Conservation (phyloP, 1,140 invertebrate genomes). For the Brachionus asplanchnoidis region DNA sequence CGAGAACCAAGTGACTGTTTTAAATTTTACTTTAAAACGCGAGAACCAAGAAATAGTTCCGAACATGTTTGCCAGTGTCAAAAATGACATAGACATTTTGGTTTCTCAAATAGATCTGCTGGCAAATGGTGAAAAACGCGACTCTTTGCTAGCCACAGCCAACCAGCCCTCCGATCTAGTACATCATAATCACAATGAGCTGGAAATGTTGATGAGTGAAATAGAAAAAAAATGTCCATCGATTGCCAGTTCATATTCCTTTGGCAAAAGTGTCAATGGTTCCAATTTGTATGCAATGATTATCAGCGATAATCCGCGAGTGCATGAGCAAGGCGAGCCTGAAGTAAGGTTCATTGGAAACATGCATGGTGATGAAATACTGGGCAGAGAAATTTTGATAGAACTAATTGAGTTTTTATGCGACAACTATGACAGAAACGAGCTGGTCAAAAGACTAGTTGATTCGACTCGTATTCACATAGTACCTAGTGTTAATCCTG, state of each 20-base stretch:
- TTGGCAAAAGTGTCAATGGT: constrained; percentile 76
- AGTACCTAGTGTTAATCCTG: constrained; percentile 82
- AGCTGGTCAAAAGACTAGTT: constrained; percentile 55
- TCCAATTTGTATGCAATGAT: constrained; percentile 75
- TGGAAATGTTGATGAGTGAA: not conserved
- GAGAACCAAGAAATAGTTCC: constrained; percentile 23
- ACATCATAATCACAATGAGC: not conserved
- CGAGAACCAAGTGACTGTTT: not conserved
- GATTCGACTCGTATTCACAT: constrained; percentile 73
- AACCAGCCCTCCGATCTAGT: not conserved
- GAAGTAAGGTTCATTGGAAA: constrained; percentile 84
- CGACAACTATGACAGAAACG: constrained; percentile 68
- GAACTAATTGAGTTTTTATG: constrained; percentile 74
- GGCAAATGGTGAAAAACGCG: not conserved
- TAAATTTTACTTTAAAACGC: constrained; percentile 25
- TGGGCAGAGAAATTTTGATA: constrained; percentile 74
- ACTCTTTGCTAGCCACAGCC: not conserved
- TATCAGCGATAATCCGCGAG: constrained; percentile 67
- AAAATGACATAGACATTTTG: constrained; percentile 15
- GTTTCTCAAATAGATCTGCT: constrained; percentile 12
- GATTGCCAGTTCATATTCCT: constrained; percentile 47
- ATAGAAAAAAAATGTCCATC: constrained; percentile 12
- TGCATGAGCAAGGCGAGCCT: constrained; percentile 63
- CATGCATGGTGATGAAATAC: constrained; percentile 86
- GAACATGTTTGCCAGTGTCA: not conserved